Evolutionary conservation across 2,888 invertebrate genomes (phyloP).

Genomic region (Ophonus ardosiacus): DNA sequence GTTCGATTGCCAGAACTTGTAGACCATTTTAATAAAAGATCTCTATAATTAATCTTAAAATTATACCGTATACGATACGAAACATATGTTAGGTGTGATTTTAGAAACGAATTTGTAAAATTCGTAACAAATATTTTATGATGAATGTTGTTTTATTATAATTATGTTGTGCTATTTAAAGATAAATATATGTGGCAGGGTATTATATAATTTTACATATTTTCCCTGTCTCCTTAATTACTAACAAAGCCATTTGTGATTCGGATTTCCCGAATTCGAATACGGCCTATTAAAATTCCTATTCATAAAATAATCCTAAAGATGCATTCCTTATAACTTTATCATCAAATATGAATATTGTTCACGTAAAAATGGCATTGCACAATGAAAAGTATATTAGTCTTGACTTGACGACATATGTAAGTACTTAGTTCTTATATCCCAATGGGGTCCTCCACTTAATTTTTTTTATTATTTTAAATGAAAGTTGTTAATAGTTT

Average conservation of each 20-base stretch:
- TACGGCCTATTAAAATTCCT: too few species aligned
- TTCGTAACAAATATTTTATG: slow-evolving; percentile 39
- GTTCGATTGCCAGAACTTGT: slow-evolving; percentile 2
- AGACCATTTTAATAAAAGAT: slow-evolving; percentile 43
- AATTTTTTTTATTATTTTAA: too few species aligned
- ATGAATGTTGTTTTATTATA: slow-evolving; percentile 51
- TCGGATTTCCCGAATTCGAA: too few species aligned
- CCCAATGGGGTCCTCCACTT: too few species aligned
- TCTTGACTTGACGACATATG: too few species aligned
- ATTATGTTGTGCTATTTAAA: slow-evolving; percentile 63
- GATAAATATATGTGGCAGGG: slow-evolving; percentile 62
- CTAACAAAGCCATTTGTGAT: neutral
- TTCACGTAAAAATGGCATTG: too few species aligned
- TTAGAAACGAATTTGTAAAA: slow-evolving; percentile 54
- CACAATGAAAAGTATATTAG: too few species aligned
- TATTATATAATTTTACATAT: slow-evolving; percentile 22
- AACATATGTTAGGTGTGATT: slow-evolving; percentile 49
- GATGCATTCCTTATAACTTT: neutral
- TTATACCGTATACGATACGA: slow-evolving; percentile 35
- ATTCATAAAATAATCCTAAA: neutral
- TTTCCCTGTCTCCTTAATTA: neutral
- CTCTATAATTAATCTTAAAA: slow-evolving; percentile 48
- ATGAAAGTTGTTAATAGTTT: too few species aligned
- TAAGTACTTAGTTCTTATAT: too few species aligned
- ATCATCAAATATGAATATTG: neutral